Conservation (phyloP, 2,113 vertebrate genomes). For the Globicephala melas region DNA sequence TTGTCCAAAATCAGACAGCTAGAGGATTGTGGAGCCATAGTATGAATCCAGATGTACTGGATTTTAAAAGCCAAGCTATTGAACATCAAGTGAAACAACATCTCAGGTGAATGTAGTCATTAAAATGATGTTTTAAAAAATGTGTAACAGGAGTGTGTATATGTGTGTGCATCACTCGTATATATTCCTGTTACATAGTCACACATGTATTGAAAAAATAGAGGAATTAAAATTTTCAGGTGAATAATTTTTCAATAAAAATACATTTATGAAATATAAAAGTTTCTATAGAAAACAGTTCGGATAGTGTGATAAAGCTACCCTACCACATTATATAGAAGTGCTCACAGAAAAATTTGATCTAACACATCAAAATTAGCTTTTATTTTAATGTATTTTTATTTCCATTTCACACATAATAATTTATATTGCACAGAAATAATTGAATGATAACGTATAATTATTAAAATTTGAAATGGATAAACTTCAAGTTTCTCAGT, state of each 20-base stretch:
- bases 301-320: background rate
- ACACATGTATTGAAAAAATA: background rate
- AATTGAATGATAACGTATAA: background rate
- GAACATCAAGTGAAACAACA: background rate
- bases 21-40: background rate
- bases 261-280: background rate
- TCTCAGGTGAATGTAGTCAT: background rate
- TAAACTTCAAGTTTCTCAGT: background rate
- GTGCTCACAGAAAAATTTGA: background rate
- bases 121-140: background rate
- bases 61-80: background rate
- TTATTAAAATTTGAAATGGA: background rate
- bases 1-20: background rate
- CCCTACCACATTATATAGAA: background rate
- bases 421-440: background rate
- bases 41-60: background rate
- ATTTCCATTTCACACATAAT: background rate
- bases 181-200: background rate
- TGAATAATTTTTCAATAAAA: background rate
- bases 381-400: slow-evolving; percentile 8
- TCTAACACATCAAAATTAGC: background rate
- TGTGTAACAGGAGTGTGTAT: background rate
- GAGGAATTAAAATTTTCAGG: background rate
- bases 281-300: background rate
- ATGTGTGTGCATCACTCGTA: background rate